Percentiles rank a stretch among this genome's conserved stretches.
Conservation (phyloP, 2,888 invertebrate species). For the Hedya salicella region DNA sequence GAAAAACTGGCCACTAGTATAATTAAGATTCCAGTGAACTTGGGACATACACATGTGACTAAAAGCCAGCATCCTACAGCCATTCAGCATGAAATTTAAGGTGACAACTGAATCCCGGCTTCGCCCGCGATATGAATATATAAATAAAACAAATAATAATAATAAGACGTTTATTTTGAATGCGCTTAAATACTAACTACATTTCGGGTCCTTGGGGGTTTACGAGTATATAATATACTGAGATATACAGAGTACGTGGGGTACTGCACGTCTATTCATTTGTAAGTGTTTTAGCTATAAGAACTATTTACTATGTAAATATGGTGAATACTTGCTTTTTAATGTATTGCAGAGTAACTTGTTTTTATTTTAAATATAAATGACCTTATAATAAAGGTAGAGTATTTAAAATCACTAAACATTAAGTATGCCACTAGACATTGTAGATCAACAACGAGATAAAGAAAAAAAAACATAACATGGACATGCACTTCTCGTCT, state of each 20-base stretch:
- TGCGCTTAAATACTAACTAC: conserved; percentile 43
- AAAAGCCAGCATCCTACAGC: no score
- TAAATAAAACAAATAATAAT: conserved; percentile 44
- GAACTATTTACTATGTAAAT: conserved; percentile 21
- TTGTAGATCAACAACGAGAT: conserved; percentile 35
- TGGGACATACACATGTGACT: no score
- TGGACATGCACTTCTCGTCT: conserved; percentile 40
- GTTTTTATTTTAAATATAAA: conserved; percentile 19
- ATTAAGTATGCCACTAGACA: conserved; percentile 26
- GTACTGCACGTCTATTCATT: conserved; percentile 6
- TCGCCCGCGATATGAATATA: no score
- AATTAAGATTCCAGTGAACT: no score
- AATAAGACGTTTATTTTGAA: conserved; percentile 52
- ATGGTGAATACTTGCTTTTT: conserved; percentile 25
- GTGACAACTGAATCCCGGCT: no score
- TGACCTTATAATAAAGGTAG: conserved; percentile 21
- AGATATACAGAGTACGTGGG: conserved; percentile 23
- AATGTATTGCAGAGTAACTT: conserved; percentile 15
- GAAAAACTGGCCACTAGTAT: no score
- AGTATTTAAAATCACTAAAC: conserved; percentile 28
- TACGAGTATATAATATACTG: conserved; percentile 11
- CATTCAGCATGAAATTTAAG: no score
- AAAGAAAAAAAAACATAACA: conserved; percentile 35
- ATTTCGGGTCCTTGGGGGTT: conserved; percentile 22
- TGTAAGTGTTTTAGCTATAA: no score